phyloP scores from a whole-genome alignment of 2,113 vertebrate genomes.

The Numenius arquata region DNA sequence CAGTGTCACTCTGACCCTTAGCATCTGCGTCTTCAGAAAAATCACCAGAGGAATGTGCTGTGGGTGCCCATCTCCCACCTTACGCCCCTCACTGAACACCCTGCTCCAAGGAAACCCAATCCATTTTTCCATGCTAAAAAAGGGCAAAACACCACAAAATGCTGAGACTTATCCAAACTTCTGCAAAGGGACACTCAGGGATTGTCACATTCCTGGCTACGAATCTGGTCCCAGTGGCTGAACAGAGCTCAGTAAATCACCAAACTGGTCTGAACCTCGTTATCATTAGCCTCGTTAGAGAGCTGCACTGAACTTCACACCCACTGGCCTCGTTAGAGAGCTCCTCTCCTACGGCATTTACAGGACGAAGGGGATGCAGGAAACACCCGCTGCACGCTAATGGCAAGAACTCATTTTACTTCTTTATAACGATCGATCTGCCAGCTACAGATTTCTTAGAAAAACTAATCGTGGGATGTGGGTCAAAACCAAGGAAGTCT shows the following conservation, averaged over 20 bases:
- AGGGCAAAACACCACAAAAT: background rate
- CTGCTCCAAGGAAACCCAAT: background rate
- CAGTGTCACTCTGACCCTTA: background rate
- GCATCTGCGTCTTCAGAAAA: background rate
- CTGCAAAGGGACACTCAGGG: accelerated
- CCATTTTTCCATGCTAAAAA: background rate
- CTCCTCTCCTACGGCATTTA: accelerated
- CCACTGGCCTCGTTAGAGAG: accelerated
- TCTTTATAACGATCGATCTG: background rate
- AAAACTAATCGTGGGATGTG: background rate
- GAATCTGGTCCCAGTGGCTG: background rate
- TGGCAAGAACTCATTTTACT: background rate
- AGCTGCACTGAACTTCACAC: background rate
- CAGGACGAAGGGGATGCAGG: background rate
- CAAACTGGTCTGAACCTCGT: background rate
- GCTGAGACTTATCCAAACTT: background rate
- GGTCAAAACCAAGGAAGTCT: background rate
- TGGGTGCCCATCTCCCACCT: no score
- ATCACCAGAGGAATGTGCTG: background rate
- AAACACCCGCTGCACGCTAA: background rate
- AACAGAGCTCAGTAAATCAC: background rate
- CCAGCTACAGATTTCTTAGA: background rate
- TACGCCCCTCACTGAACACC: background rate
- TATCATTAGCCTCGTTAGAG: background rate
- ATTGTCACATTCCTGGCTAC: background rate